These are phyloP conservation scores for Alca torda DNA, from an alignment of 2,797 vertebrate species.

Conservation along the genomic window DNA sequence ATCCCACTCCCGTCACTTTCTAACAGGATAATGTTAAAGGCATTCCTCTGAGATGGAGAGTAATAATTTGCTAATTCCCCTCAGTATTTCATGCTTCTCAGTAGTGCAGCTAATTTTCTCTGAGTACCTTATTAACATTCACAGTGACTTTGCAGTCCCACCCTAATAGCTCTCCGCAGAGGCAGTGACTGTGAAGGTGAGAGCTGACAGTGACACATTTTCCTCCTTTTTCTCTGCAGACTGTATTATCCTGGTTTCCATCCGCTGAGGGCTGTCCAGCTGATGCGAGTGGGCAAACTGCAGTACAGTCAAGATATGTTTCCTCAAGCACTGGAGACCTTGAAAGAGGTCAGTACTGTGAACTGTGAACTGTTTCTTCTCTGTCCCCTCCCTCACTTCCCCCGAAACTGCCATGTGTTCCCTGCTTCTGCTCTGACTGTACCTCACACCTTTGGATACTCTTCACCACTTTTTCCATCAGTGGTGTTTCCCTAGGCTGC, in stretches of 20 bases:
- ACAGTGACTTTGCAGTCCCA: slow-evolving; percentile 34
- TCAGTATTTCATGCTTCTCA: slow-evolving; percentile 25
- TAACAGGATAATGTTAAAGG: slow-evolving; percentile 50
- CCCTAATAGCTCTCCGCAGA: slow-evolving; percentile 26
- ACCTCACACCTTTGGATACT: neutral
- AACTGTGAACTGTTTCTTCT: neutral
- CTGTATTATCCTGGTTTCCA: slow-evolving; percentile 87
- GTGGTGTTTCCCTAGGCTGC: neutral
- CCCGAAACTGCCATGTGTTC: fast-evolving
- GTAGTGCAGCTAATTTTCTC: slow-evolving; percentile 51
- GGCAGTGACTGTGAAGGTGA: slow-evolving; percentile 41
- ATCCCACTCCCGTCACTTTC: slow-evolving; percentile 14
- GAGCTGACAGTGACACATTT: slow-evolving; percentile 33
- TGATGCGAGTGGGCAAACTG: slow-evolving; percentile 91
- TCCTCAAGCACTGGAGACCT: slow-evolving; percentile 82
- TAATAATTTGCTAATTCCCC: slow-evolving; percentile 40
- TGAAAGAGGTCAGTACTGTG: slow-evolving; percentile 83
- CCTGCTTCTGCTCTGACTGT: neutral
- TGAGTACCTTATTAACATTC: slow-evolving; percentile 60
- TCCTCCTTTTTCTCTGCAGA: slow-evolving; percentile 72
- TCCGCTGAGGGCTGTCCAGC: slow-evolving; percentile 87
- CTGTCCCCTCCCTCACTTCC: neutral
- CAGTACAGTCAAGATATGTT: slow-evolving; percentile 84
- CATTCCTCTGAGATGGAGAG: slow-evolving; percentile 38
- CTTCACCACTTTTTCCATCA: neutral